Percentiles rank a stretch among this genome's conserved stretches.
Evolutionary conservation across 1,140 invertebrate species (phyloP).

Genomic region (Drosophila lowei): DNA sequence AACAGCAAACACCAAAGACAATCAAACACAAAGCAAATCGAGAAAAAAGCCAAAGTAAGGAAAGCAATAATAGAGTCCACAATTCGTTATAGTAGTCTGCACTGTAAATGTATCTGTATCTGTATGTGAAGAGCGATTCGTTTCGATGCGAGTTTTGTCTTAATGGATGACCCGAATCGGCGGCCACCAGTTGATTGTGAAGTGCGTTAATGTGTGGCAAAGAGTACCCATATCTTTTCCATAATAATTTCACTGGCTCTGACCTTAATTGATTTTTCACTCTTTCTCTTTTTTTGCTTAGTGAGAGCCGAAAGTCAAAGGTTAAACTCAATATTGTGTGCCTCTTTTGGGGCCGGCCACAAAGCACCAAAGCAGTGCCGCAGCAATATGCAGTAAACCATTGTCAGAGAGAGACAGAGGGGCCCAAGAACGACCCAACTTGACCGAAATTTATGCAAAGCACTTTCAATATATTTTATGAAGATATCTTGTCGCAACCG

Average conservation of each 20-base stretch:
- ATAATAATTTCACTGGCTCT: conserved; percentile 27
- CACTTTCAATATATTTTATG: conserved; percentile 69
- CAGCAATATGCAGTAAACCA: conserved; percentile 29
- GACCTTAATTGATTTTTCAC: conserved; percentile 61
- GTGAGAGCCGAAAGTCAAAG: conserved; percentile 10
- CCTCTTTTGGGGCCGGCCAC: too few relatives aligned
- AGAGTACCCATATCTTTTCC: conserved; percentile 27
- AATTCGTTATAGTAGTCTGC: conserved; percentile 33
- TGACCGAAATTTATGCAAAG: conserved; percentile 51
- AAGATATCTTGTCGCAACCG: conserved; percentile 46
- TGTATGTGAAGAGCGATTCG: background rate
- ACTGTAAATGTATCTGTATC: background rate
- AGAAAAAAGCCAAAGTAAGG: conserved; percentile 10
- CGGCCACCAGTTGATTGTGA: conserved; percentile 39
- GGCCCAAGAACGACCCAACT: background rate
- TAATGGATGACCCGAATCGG: conserved; percentile 40
- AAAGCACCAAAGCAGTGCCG: conserved; percentile 3
- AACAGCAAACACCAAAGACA: conserved; percentile 6
- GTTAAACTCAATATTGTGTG: conserved; percentile 1
- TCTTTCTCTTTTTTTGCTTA: background rate
- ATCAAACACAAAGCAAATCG: conserved; percentile 23
- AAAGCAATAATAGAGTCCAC: conserved; percentile 25
- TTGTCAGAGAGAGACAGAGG: conserved; percentile 18
- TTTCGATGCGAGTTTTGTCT: conserved; percentile 30
- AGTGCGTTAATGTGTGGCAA: conserved; percentile 29